Conservation (phyloP, 2,888 invertebrate species). For the Alloscopus bannaensis region DNA sequence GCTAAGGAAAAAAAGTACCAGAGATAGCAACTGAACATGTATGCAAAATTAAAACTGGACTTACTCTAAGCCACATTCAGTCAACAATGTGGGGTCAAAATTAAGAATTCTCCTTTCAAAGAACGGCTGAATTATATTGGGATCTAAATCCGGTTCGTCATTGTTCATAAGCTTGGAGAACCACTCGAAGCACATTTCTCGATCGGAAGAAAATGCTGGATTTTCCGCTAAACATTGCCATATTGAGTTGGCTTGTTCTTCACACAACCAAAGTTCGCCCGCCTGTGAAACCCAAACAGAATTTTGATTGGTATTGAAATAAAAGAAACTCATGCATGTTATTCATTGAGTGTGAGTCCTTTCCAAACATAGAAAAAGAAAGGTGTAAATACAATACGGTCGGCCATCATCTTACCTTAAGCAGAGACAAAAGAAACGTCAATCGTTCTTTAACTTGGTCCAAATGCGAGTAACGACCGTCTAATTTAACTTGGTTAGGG, state of each 20-base stretch:
- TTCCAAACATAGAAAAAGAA: background rate
- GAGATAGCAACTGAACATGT: too few species aligned
- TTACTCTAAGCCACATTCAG: slow-evolving; percentile 96
- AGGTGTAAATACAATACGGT: background rate
- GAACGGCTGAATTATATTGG: slow-evolving; percentile 95
- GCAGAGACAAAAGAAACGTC: slow-evolving; percentile 92
- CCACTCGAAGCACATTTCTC: slow-evolving; percentile 98
- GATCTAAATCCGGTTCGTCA: slow-evolving; percentile 97
- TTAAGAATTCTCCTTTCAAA: slow-evolving; percentile 96
- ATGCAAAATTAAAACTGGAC: too few species aligned
- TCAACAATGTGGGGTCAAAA: slow-evolving; percentile 91
- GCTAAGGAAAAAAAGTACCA: too few species aligned
- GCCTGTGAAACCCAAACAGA: too few species aligned
- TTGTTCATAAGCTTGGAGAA: slow-evolving; percentile 95
- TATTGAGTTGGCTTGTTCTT: slow-evolving; percentile 97
- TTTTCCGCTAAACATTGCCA: slow-evolving; percentile 97
- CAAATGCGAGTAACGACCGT: slow-evolving; percentile 93
- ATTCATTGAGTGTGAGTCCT: background rate
- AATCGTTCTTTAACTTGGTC: slow-evolving; percentile 95
- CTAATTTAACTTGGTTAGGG: slow-evolving; percentile 86
- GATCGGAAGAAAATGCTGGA: slow-evolving; percentile 92
- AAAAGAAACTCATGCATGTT: too few species aligned
- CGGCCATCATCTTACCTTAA: slow-evolving; percentile 79
- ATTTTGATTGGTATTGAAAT: too few species aligned
- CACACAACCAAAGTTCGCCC: slow-evolving; percentile 96